Evolutionary conservation across 2,888 invertebrate genomes (phyloP).

Genomic region (Willowsia nigromaculata): DNA sequence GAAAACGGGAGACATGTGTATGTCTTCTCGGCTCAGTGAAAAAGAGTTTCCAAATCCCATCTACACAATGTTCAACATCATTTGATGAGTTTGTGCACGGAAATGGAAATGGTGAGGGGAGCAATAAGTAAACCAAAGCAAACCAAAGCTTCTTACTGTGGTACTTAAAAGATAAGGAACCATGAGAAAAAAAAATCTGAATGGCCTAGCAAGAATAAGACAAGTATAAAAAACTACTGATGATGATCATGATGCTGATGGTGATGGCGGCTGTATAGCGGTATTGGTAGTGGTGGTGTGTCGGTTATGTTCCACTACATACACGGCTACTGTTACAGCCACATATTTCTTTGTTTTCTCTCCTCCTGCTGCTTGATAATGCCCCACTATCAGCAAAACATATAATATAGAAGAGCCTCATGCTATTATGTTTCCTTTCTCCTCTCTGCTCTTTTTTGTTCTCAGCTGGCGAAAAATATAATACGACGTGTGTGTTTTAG

Average conservation of each 20-base stretch:
- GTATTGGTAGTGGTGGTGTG: constrained; percentile 14
- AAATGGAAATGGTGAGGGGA: constrained; percentile 71
- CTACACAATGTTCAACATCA: constrained; percentile 68
- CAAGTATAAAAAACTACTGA: constrained; percentile 17
- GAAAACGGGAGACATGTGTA: constrained; percentile 66
- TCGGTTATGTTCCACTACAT: constrained; percentile 35
- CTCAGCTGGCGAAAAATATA: constrained; percentile 59
- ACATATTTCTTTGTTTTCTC: constrained; percentile 7
- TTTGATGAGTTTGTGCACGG: constrained; percentile 73
- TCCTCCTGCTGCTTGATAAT: constrained; percentile 14
- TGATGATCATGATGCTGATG: constrained; percentile 34
- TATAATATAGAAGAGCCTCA: background rate
- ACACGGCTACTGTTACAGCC: constrained; percentile 1
- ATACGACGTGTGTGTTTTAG: constrained; percentile 35
- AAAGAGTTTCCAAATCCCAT: constrained; percentile 71
- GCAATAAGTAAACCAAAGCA: constrained; percentile 71
- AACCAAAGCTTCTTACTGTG: constrained; percentile 69
- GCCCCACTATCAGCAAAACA: background rate
- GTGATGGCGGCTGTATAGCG: constrained; percentile 28
- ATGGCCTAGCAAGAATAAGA: constrained; percentile 43
- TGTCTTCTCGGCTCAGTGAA: constrained; percentile 68
- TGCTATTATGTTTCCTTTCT: background rate
- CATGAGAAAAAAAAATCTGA: constrained; percentile 69
- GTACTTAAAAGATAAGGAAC: constrained; percentile 70
- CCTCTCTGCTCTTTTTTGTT: constrained; percentile 28